Conservation (phyloP, 2,888 invertebrate species). For the Seira sanloemensis region DNA sequence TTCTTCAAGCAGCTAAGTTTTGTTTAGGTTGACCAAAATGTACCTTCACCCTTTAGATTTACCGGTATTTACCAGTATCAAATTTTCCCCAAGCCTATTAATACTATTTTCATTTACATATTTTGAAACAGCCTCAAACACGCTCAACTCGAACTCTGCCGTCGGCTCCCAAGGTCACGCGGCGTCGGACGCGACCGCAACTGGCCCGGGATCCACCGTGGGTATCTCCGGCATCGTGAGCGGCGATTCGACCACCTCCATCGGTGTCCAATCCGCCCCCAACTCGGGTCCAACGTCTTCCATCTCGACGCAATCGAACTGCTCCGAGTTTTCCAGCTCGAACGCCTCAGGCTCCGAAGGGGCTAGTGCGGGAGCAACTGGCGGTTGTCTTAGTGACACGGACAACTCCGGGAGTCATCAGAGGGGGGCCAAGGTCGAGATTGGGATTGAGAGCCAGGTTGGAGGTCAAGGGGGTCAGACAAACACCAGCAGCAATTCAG, state of each 20-base stretch:
- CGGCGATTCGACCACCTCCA: background rate
- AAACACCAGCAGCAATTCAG: background rate
- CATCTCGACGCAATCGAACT: slow-evolving; percentile 25
- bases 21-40: no score
- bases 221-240: slow-evolving; percentile 35
- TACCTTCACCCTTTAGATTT: no score
- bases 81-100: no score
- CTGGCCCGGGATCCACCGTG: slow-evolving; percentile 23
- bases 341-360: slow-evolving; percentile 5
- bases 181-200: slow-evolving; percentile 19
- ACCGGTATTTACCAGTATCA: no score
- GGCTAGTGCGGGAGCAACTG: slow-evolving; percentile 11
- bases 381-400: slow-evolving; percentile 18
- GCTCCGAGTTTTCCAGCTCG: slow-evolving; percentile 32
- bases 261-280: background rate
- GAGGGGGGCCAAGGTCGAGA: background rate
- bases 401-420: slow-evolving; percentile 13
- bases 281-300: background rate
- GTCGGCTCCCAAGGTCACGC: background rate
- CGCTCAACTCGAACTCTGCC: background rate
- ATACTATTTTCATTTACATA: no score
- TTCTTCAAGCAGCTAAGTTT: no score
- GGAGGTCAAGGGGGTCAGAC: background rate
- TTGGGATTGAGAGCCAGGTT: slow-evolving; percentile 14
- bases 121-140: background rate